Base-by-base conservation (phyloP, 2,888 invertebrate genomes). In the Rhagophthalmus giganteus region DNA sequence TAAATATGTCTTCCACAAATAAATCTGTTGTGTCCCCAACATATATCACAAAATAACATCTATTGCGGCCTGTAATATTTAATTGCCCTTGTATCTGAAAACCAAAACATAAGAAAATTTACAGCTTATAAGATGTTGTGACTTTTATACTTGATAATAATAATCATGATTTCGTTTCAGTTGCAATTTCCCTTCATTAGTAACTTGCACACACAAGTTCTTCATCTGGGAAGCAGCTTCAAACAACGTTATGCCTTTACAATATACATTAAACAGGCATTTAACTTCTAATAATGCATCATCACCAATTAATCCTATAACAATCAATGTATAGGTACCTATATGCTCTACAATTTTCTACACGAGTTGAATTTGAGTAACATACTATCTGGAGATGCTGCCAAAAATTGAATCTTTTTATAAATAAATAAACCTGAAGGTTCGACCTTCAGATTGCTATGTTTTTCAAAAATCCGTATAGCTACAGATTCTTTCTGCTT, bases 51-150 rank as follows among this genome's bases (percentile, higher is more conserved):
- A 35, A 35, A 20, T 35, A 35, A 35, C 35, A 35, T 35, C 10
- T 35, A 7, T 34, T 8, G 7, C 14, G 14, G n/a, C 10, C 7
- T 7, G 8, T 8, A 11, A 34, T 34, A 8, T 34, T 34, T 2
- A 34, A n/a, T 10, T 34, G 34, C 14, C 34, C 16, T 34, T 34
- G 32, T 12, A 31, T 31, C 32, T 31, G 8, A 31, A 31, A n/a
- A n/a, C n/a, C n/a, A 31, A n/a, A 12, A 6, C 4, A 10, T 28
- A 3, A 8, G 3, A 31, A 10, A 10, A 31, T n/a, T 2, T 2
- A 31, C 3, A 31, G 3, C 13, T 10, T 6, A n/a, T n/a, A 31
- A n/a, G 3, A 4, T 12, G 2, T 10, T n/a, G n/a, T n/a, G n/a
- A n/a, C n/a, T n/a, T n/a, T n/a, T n/a, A n/a, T n/a, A n/a, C 13